Base-by-base conservation (phyloP, 1,140 invertebrate genomes). In the Conus betulinus region DNA sequence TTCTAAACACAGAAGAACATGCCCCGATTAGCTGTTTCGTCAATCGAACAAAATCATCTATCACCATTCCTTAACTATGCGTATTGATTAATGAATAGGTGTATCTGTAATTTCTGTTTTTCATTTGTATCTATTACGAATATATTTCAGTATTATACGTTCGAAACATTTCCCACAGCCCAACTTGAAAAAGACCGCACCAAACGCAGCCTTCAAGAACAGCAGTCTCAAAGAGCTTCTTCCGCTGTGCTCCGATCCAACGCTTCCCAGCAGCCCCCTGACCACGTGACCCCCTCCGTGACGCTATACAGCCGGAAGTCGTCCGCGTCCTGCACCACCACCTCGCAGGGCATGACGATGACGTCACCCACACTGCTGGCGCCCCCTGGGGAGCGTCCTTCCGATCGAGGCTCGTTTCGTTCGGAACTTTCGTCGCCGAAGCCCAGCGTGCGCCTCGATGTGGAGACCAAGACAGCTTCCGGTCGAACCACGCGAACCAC, bases 161-260 rank as follows among this genome's bases (percentile, higher is more conserved):
- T 63, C 4, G 17, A 63, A 63, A 63, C 4, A 2, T 63, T 63
- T 63, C 4, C 67, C 23, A 0, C 67, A 71, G 67, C 87, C 10
- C 88, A 88, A 84, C 60, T 91, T 63, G 88, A 91, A n/a, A 87
- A 74, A 60, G 87, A 91, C 39, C 39, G 88, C 51, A 83, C 76
- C 17, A 89, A 84, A 63, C 82, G 57, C 20, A 60, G 27, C 55
- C n/a, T 67, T 55, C 57, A 17, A 55, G 82, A 84, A 20, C 82
- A 84, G n/a, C 51, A 39, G 27, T 39, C 53, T 8, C 53, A 27
- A 25, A 39, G 55, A 60, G 57, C 57, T 7, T 63, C 82, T 17
- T 84, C 82, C 23, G 57, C 82, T 23, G 82, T 52, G 6, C 23
- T 1, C 82, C 82, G 17, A 3, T 60, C 82, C 82, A 60, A 27